phyloP scores from a whole-genome alignment of 2,888 invertebrate genomes.

The Melitaea athalia region DNA sequence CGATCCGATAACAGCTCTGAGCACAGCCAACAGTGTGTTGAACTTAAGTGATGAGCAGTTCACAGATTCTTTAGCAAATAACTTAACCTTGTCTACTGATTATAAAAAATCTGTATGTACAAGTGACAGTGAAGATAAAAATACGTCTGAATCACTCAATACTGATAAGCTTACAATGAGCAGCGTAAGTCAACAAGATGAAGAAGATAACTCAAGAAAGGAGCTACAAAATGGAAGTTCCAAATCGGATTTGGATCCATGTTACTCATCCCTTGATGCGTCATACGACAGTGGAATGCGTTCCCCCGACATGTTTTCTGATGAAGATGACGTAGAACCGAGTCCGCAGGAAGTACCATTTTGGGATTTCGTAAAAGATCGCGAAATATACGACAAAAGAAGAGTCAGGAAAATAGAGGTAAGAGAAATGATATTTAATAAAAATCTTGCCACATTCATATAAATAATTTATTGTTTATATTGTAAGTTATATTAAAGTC shows the following conservation, averaged over 20 bases:
- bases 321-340: constrained; percentile 68
- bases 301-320: constrained; percentile 86
- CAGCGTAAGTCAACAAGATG: constrained; percentile 65
- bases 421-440: constrained; percentile 31
- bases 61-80: constrained; percentile 31
- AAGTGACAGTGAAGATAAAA: constrained; percentile 45
- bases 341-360: constrained; percentile 54
- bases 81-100: constrained; percentile 13
- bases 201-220: constrained; percentile 53
- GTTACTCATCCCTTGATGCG: constrained; percentile 71
- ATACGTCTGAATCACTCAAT: constrained; percentile 45
- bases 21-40: constrained; percentile 52
- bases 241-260: constrained; percentile 72
- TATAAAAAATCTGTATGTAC: constrained; percentile 20
- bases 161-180: constrained; percentile 59
- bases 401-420: constrained; percentile 72
- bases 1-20: constrained; percentile 69
- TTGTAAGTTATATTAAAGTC: not conserved
- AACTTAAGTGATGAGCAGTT: constrained; percentile 51
- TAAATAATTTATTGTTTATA: not conserved
- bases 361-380: constrained; percentile 68
- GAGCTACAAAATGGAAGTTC: constrained; percentile 48
- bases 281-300: constrained; percentile 77
- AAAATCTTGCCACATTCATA: not conserved
- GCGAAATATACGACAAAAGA: constrained; percentile 67